Base-by-base conservation (phyloP, 2,888 invertebrate species). In the Apotomis betuletana region DNA sequence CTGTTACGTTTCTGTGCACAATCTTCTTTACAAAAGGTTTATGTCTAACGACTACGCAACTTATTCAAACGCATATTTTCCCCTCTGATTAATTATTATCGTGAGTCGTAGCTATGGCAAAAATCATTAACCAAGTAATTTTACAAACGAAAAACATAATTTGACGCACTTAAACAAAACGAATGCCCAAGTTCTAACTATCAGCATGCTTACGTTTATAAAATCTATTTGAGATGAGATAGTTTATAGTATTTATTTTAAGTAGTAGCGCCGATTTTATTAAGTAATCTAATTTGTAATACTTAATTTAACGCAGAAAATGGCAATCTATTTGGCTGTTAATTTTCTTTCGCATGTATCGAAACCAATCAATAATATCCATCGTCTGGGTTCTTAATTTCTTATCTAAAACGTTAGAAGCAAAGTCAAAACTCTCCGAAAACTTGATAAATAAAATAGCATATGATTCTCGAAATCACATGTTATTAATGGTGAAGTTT, bases 401-500 rank as follows among this genome's bases (percentile, higher is more conserved):
- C n/a, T 58, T n/a, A 64, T 44, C 54, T 55, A 44, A 9, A 64
- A 58, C 0, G 15, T 13, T 38, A 9, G 9, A 41, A 41, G 52
- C n/a, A 44, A 59, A 64, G 12, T 46, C 44, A 51, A 62, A 41
- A 54, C 52, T 55, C 59, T 59, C 9, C 54, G 12, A 41, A 54
- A 61, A 62, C 41, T 57, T 51, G 44, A 51, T 61, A 44, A 71
- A 61, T 67, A 71, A 67, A 71, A 67, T 67, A 67, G 67, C 67
- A 52, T 67, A 67, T 67, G 67, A 51, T 71, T 71, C 51, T 51
- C 57, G n/a, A 62, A 71, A 67, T 67, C 58, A 51, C 61, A 61
- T 57, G 65, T 65, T 67, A 62, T 61, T 71, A 67, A 67, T 67
- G 61, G 61, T 55, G 36, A 71, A 71, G 67, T 71, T 71, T 52